Evolutionary conservation across 2,888 invertebrate species (phyloP), one percentile per base, ranked within the genome.

Genomic region (Tetragonisca angustula): DNA sequence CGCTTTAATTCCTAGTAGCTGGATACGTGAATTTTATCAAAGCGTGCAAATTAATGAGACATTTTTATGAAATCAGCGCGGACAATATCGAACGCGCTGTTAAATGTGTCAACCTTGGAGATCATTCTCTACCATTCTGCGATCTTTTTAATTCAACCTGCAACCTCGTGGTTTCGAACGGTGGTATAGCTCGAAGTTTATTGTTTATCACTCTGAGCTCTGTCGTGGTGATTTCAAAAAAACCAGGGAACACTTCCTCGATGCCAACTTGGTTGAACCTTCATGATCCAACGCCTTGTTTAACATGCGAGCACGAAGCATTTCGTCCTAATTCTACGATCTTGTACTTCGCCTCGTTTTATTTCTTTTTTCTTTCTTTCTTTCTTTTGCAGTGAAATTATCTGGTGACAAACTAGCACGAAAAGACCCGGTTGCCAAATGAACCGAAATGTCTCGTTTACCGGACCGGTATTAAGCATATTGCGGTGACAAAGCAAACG

Each of bases 261-360:
- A 5, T 32, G 50, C 50, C 67, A 9, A 4, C 21, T 50, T 36
- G 24, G 15, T 24, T 50, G n/a, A 62, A 54, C 17, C 36, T 43
- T 24, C 54, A 2, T 50, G 15, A 11, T 21, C 43, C 43, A 9
- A 43, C 43, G 43, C 43, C 43, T 27, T 68, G 59, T 52, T 71
- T 36, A 52, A 49, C 27, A 32, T 59, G 59, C 61, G 50, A 52
- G 59, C n/a, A 4, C 65, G 32, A 21, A 49, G 61, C 36, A 36
- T 24, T 61, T 81, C 67, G 72, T 81, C 68, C 67, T 52, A 80
- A 80, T 54, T 69, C 62, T 27, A 36, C 27, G 24, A 80, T 81
- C 62, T 73, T 21, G 11, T 52, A 27, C n/a, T 43, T 59, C 52
- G 19, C n/a, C 43, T 50, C 43, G 27, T 19, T n/a, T 54, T 36